Percentiles rank a stretch among this genome's conserved stretches.
Conservation (phyloP, 2,888 invertebrate genomes). For the Polydesmus complanatus region DNA sequence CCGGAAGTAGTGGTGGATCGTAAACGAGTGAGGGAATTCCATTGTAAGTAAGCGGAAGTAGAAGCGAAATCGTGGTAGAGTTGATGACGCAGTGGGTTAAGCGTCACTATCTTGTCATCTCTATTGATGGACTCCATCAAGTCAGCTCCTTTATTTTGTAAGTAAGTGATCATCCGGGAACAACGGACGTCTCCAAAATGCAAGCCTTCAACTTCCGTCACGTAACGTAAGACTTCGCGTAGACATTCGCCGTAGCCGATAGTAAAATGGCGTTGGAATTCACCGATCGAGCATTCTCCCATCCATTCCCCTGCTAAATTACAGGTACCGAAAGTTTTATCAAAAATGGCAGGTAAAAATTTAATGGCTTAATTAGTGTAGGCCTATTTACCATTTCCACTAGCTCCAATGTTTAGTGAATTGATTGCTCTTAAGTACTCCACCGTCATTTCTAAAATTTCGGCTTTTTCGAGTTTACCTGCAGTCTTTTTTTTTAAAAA, state of each 20-base stretch:
- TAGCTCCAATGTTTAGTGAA: not conserved
- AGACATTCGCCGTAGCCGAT: conserved; percentile 13
- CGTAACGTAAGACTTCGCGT: conserved; percentile 13
- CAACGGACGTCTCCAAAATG: conserved; percentile 9
- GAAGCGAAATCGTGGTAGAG: not conserved
- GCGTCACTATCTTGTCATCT: not conserved
- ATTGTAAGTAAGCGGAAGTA: not conserved
- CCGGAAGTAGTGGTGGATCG: not conserved
- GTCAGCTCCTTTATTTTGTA: conserved; percentile 7
- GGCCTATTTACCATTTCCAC: not conserved
- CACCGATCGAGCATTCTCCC: not conserved
- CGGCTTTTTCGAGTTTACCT: conserved; percentile 15
- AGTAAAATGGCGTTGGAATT: conserved; percentile 9
- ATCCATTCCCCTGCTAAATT: conserved; percentile 6
- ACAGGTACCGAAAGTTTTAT: no score
- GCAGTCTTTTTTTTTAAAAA: conserved; percentile 2
- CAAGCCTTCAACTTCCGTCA: conserved; percentile 13
- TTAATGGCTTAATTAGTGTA: no score
- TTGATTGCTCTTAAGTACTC: conserved; percentile 14
- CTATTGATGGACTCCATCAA: conserved; percentile 2
- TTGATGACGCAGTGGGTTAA: not conserved
- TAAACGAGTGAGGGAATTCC: not conserved
- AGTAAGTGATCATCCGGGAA: conserved; percentile 6
- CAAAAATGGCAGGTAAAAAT: no score
- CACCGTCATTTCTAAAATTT: conserved; percentile 16